A percentile compares a stretch with the other conserved stretches of the same genome.
Evolutionary conservation across 2,113 vertebrate species (phyloP).

Genomic region (Cynoglossus semilaevis): DNA sequence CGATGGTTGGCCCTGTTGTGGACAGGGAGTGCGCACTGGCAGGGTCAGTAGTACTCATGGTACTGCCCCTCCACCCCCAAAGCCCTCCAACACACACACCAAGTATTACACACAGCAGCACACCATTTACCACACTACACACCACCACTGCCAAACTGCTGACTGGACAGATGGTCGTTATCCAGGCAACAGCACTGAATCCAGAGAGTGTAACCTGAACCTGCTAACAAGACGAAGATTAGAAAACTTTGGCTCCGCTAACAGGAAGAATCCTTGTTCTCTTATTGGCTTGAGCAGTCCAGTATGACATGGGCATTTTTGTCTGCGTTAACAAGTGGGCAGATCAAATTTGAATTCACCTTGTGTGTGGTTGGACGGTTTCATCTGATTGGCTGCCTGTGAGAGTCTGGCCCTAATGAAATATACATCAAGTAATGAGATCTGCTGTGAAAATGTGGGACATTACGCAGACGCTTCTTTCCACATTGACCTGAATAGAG

Average conservation of each 20-base stretch:
- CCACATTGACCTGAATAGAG: not conserved
- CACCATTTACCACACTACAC: constrained; percentile 5
- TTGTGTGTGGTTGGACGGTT: constrained; percentile 15
- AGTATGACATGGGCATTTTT: constrained; percentile 10
- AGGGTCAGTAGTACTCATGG: constrained; percentile 83
- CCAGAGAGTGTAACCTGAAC: constrained; percentile 60
- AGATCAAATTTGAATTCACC: constrained; percentile 48
- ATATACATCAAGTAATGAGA: constrained; percentile 73
- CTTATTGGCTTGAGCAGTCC: constrained; percentile 43
- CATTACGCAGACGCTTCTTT: constrained; percentile 1
- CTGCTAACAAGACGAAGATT: constrained; percentile 16
- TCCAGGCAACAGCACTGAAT: constrained; percentile 62
- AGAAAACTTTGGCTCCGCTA: constrained; percentile 34
- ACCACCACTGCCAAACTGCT: constrained; percentile 22
- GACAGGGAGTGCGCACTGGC: constrained; percentile 71
- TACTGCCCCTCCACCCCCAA: constrained; percentile 41
- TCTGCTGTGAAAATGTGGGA: constrained; percentile 44
- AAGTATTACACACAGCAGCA: constrained; percentile 1
- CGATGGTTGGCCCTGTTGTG: constrained; percentile 87
- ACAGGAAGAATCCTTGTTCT: constrained; percentile 42
- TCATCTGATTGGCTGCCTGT: constrained; percentile 57
- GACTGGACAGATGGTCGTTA: constrained; percentile 30
- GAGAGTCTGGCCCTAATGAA: constrained; percentile 57
- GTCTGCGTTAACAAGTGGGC: constrained; percentile 31
- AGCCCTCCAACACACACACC: constrained; percentile 29